Conservation (phyloP, 2,888 invertebrate species). For the Ectropis crepuscularia region DNA sequence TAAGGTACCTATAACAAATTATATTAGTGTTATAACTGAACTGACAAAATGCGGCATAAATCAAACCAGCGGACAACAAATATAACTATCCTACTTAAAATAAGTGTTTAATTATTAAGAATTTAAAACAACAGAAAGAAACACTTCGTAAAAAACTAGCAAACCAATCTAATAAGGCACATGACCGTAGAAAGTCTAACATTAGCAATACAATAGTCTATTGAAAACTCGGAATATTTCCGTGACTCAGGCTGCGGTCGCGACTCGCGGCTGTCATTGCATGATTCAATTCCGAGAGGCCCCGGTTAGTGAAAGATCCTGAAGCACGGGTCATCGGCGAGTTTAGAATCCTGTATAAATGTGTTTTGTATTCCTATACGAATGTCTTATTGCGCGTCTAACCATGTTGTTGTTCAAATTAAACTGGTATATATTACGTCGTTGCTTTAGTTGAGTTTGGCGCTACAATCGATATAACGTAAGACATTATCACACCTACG, state of each 20-base stretch:
- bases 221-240: constrained; percentile 43
- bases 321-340: constrained; percentile 45
- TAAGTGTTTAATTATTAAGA: no score
- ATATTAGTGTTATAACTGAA: no score
- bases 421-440: constrained; percentile 34
- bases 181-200: constrained; percentile 56
- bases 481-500: no score
- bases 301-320: constrained; percentile 52
- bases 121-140: no score
- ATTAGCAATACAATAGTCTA: constrained; percentile 40
- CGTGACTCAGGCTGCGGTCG: constrained; percentile 56
- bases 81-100: no score
- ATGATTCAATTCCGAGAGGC: constrained; percentile 56
- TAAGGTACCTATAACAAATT: no score
- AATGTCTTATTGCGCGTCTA: constrained; percentile 3
- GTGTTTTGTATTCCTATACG: constrained; percentile 9
- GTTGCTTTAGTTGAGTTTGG: constrained; percentile 2
- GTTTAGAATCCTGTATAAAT: constrained; percentile 43
- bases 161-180: constrained; percentile 24
- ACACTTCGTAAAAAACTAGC: no score
- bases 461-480: neutral
- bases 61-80: no score
- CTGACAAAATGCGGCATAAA: no score
- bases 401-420: constrained; percentile 35
- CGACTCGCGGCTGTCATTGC: constrained; percentile 43